Conservation (phyloP, 1,140 invertebrate species). For the Camponotus pennsylvanicus region DNA sequence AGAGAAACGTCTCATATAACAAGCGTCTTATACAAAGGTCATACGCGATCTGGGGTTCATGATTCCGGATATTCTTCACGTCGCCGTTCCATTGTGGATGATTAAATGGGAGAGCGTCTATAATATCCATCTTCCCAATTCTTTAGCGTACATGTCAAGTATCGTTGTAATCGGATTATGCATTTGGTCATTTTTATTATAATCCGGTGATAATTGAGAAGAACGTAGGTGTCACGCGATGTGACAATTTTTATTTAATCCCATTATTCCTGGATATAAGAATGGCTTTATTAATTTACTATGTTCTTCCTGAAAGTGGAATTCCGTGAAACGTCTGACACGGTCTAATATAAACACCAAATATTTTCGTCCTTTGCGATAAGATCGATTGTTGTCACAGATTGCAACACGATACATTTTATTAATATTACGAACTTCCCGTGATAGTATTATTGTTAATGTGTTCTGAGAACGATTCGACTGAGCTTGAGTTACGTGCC, state of each 20-base stretch:
- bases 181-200: constrained; percentile 78
- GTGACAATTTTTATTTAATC: background rate
- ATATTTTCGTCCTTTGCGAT: background rate
- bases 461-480: constrained; percentile 28
- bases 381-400: background rate
- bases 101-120: constrained; percentile 79
- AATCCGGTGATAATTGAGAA: constrained; percentile 7
- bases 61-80: constrained; percentile 91
- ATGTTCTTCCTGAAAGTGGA: constrained; percentile 31
- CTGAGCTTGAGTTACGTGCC: constrained; percentile 1
- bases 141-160: constrained; percentile 81
- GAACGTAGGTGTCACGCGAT: background rate
- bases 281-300: constrained; percentile 20
- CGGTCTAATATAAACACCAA: constrained; percentile 43
- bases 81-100: constrained; percentile 88
- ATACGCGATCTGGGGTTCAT: constrained; percentile 91
- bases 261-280: background rate
- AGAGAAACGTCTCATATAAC: constrained; percentile 25
- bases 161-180: constrained; percentile 81
- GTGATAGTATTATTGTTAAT: constrained; percentile 31
- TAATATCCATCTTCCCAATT: constrained; percentile 78
- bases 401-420: background rate
- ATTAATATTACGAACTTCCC: background rate
- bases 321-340: background rate
- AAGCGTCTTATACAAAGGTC: constrained; percentile 82